Conservation (phyloP, 2,113 vertebrate species). For the Barbus barbus region DNA sequence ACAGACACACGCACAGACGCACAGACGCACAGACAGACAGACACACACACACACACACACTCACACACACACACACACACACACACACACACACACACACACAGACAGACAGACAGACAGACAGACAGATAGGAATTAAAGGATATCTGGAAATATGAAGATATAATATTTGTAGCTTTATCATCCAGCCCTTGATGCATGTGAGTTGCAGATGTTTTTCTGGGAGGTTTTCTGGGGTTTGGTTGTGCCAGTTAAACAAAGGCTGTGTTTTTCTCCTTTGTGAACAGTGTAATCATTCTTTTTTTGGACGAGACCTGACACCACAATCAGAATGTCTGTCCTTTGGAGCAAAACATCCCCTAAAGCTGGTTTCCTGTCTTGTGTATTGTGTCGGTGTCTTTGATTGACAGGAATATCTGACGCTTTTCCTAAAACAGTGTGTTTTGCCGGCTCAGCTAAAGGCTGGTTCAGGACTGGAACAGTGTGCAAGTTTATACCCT, state of each 20-base stretch:
- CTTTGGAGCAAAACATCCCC: constrained; percentile 53
- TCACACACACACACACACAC: too few relatives aligned
- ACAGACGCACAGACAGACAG: too few relatives aligned
- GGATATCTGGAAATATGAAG: too few relatives aligned
- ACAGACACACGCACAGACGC: too few relatives aligned
- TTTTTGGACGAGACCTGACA: neutral
- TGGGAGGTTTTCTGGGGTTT: constrained; percentile 28
- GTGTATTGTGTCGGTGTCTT: constrained; percentile 30
- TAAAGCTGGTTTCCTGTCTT: constrained; percentile 15
- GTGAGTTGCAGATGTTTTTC: constrained; percentile 1
- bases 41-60: too few relatives aligned
- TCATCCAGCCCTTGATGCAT: constrained; percentile 42
- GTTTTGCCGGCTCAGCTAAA: neutral
- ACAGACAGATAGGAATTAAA: too few relatives aligned
- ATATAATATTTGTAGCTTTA: neutral
- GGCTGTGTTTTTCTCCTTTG: constrained; percentile 55
- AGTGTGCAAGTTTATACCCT: neutral
- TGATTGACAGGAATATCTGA: neutral
- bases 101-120: too few relatives aligned
- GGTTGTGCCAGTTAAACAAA: constrained; percentile 25
- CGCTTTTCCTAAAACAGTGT: constrained; percentile 6
- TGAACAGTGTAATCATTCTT: constrained; percentile 18
- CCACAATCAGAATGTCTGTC: neutral
- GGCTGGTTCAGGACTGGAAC: too few relatives aligned
- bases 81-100: too few relatives aligned